Base-by-base conservation (phyloP, 2,797 vertebrate genomes). In the Vespertilio murinus region DNA sequence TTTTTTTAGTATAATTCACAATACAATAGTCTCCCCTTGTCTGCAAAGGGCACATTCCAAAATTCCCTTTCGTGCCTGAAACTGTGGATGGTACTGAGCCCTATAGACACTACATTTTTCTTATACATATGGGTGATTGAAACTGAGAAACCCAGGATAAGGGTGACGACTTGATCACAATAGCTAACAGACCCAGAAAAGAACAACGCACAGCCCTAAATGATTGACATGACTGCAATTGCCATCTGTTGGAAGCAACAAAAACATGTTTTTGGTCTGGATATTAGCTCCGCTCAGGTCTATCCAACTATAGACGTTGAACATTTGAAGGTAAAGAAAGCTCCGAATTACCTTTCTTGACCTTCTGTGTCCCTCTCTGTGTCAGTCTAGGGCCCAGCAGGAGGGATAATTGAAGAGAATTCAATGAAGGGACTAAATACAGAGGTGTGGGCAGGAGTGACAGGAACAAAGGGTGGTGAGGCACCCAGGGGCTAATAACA, bases 231-330 rank as follows among this genome's bases (percentile, higher is more conserved):
- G 42, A 78, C 22, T 70, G 45, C 25, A 77, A 49, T 52, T 77
- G 93, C 80, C 93, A 93, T 86, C 94, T 94, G 30, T 71, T 88
- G 95, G 94, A 81, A 42, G n/a, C 25, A 65, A 93, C 30, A 89
- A 69, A 84, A 87, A 23, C 70, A 20, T 42, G 52, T 23, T 91
- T 89, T 87, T 28, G 38, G 17, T 52, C 45, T 77, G 59, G 12
- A 59, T 20, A 78, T 30, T 23, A 75, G 47, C 54, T 95, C 75
- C 61, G 73, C 30, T 94, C 65, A n/a, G 45, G 8, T 42, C 78
- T 35, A 35, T 22, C 6, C 3, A 61, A 22, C 52, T 59, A 38
- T 12, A 0, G 20, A 28, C 47, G 33, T 13, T 71, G 28, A 83
- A 80, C 88, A 64, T 52, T 6, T 69, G 52, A 88, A 92, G 54